Conservation (phyloP, 1,140 invertebrate genomes). For the Drosophila tsacasi region DNA sequence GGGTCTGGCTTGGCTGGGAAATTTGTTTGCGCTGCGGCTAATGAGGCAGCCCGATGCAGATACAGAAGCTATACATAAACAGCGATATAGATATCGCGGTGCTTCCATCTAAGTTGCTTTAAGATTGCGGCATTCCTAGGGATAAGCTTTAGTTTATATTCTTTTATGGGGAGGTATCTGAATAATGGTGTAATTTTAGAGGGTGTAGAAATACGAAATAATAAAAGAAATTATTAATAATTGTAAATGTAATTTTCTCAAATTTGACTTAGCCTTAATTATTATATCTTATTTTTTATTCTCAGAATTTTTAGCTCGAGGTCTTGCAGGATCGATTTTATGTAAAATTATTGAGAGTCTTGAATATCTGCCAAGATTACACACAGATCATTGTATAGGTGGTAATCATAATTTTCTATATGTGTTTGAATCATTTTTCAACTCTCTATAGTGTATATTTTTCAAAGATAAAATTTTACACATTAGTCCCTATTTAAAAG, state of each 20-base stretch:
- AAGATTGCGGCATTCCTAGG: background rate
- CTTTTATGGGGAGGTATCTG: background rate
- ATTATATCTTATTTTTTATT: no score
- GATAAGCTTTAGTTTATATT: background rate
- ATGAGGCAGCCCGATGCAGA: slow-evolving; percentile 72
- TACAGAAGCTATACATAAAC: slow-evolving; percentile 49
- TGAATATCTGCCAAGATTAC: background rate
- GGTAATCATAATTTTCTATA: background rate
- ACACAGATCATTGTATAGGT: no score
- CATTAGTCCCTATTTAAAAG: no score
- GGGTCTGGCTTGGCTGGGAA: slow-evolving; percentile 49
- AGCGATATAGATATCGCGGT: slow-evolving; percentile 11
- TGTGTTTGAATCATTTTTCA: no score
- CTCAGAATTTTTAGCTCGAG: no score
- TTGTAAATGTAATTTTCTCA: no score
- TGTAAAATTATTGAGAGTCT: no score
- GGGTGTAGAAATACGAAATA: no score
- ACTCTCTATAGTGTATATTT: no score
- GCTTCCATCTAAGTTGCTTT: slow-evolving; percentile 1
- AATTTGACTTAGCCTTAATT: background rate
- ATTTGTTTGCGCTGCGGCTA: slow-evolving; percentile 77
- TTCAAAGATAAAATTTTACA: no score
- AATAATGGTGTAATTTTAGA: background rate
- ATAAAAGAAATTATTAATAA: no score
- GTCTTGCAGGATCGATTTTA: background rate